Evolutionary conservation across 2,797 vertebrate genomes (phyloP), one percentile per base, ranked within the genome.

Genomic region (Cossypha dichroa): DNA sequence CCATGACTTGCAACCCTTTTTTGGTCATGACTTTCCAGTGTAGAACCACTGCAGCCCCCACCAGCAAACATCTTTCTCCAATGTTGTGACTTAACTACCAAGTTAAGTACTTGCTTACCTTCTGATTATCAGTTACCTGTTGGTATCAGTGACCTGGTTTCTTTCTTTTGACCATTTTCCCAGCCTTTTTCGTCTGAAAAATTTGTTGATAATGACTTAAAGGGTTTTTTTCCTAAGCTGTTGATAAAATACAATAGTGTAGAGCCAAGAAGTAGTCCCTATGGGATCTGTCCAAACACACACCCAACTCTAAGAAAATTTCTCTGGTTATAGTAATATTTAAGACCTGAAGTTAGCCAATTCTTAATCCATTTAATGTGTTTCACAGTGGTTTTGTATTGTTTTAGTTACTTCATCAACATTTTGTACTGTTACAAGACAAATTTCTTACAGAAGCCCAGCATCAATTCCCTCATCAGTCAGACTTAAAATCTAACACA

Each of bases 231-330:
- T 33, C 5, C 68, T 41, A 56, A 73, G 62, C 2, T 63, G 82
- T 51, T 94, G 90, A 90, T 95, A 94, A 93, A 93, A 81, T 83
- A 12, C 54, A 45, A 34, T 11, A 31, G 17, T 1, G 0, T 22
- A 38, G 77, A 92, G 92, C 90, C 88, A 93, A 96, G 85, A 90
- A 73, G 5, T n/a, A 36, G 29, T 86, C 83, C 91, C 85, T 49
- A 2, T 0, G 33, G 92, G 83, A 94, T 82, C 25, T 79, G 51
- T 81, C 63, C 90, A 79, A 96, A 88, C 51, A 69, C 85, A 95
- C 94, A 58, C 93, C 92, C 95, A 95, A 95, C 87, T 94, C 90
- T 90, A 84, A 94, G 93, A 95, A 83, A 81, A 90, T 86, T 45
- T 88, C 51, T 93, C 92, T 97, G 77, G 56, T 92, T 88, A 41